phyloP scores from a whole-genome alignment of 2,888 invertebrate genomes.

The Agriopis leucophaearia region DNA sequence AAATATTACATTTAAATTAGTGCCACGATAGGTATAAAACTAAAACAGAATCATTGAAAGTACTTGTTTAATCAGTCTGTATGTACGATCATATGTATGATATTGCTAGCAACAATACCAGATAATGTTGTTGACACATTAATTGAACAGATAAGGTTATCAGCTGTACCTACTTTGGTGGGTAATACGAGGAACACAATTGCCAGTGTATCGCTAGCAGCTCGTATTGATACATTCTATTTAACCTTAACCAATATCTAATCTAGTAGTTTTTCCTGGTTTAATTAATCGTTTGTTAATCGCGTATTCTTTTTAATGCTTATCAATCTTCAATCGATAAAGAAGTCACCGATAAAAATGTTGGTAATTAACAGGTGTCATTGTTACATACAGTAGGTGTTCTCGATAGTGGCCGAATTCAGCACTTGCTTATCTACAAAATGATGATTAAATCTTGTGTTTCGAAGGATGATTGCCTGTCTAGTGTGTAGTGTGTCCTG shows the following conservation, averaged over 20 bases:
- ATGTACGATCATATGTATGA: slow-evolving; percentile 24
- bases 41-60: slow-evolving; percentile 15
- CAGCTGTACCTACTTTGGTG: slow-evolving; percentile 54
- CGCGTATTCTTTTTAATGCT: slow-evolving; percentile 4
- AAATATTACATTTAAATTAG: slow-evolving; percentile 11
- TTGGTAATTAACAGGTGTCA: neutral
- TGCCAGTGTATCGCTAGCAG: slow-evolving; percentile 34
- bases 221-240: slow-evolving; percentile 32
- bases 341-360: slow-evolving; percentile 3
- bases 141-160: slow-evolving; percentile 79
- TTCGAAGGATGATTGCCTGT: neutral
- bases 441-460: neutral
- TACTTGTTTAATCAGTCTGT: slow-evolving; percentile 28
- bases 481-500: neutral
- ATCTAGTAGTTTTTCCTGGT: slow-evolving; percentile 20
- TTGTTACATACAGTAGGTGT: neutral
- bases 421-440: slow-evolving; percentile 1
- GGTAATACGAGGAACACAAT: slow-evolving; percentile 30
- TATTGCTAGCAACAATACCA: slow-evolving; percentile 66
- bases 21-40: slow-evolving; percentile 4
- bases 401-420: neutral
- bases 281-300: slow-evolving; percentile 7
- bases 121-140: slow-evolving; percentile 79
- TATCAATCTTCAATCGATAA: slow-evolving; percentile 1
- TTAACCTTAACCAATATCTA: slow-evolving; percentile 26